Evolutionary conservation across 2,113 vertebrate species (phyloP), one percentile per base, ranked within the genome.

Genomic region (Chionis minor): DNA sequence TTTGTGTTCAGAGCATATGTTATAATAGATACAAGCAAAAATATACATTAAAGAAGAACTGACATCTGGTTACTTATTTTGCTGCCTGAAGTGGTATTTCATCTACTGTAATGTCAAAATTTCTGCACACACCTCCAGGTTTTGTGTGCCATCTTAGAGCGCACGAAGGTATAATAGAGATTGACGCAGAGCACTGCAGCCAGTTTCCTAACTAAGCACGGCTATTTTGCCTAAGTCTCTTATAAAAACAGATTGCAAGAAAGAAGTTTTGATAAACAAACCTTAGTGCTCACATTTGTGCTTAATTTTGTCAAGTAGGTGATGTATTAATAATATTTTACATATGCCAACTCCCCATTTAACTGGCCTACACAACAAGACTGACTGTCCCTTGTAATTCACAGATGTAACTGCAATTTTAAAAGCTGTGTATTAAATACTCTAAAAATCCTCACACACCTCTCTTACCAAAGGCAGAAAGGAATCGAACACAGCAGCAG

Each of bases 381-480:
- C 19, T 66, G 33, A 16, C 4, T 45, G 17, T 22, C 35, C 15
- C n/a, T 51, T 26, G 9, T 15, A 62, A 85, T 17, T 72, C 62
- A 67, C 0, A 0, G 55, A 23, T 35, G 2, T 8, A 62, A 35
- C 23, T 28, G 27, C 26, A 49, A 9, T 23, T 16, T 40, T 58
- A 4, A 10, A 0, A 62, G 71, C 0, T 32, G 8, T 33, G 2
- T 30, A 12, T 47, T 59, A 33, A 81, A 49, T 13, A 54, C 18
- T 44, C 32, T 23, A 9, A 35, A 47, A 92, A 38, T 16, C 30
- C 33, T 79, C 55, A 79, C 26, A 38, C 5, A n/a, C 30, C 5
- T 71, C 27, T 89, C 70, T 47, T 26, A 18, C 18, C 32, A 66
- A n/a, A 15, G 56, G 40, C 45, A 67, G 35, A 15, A 73, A 61